Evolutionary conservation across 2,888 invertebrate genomes (phyloP), one percentile per base, ranked within the genome.

Genomic region (Kryphioiulus occultus): DNA sequence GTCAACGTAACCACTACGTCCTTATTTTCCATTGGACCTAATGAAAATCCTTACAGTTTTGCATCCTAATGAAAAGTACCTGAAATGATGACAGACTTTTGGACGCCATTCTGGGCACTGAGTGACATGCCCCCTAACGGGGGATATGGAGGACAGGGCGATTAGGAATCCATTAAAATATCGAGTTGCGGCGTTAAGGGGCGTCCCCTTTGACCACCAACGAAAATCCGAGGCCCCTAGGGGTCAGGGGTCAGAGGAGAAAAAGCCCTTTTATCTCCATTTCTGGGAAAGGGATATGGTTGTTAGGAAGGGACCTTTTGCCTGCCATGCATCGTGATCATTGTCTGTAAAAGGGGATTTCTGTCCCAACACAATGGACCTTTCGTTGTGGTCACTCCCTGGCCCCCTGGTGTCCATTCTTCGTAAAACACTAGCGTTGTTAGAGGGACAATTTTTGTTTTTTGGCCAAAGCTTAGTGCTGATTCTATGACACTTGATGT

Each of bases 121-220:
- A 35, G 35, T n/a, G n/a, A n/a, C n/a, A n/a, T n/a, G n/a, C n/a
- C 35, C 2, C 35, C 3, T 35, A 35, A 35, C 7, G 35, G 2
- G 12, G 30, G 78, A 78, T 78, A 9, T 39, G 9, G 15, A 44
- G 26, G 26, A 78, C 30, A 3, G 2, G 78, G 78, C 78, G 30
- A 78, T 78, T 78, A 78, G 78, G 78, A 78, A 78, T 78, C 30
- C 78, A 78, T 78, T 78, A 78, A 78, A 78, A 78, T 78, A 78
- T 78, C 78, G 78, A 78, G 78, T 78, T 78, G 78, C 78, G 78
- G 78, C 15, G 78, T 78, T 78, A 78, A 78, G 30, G 78, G 78
- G 78, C 78, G 78, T 30, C 78, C 15, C 30, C 30, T 78, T 78
- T 78, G 78, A 30, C 30, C 78, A 78, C 78, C 30, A 12, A 78